Percentiles rank a stretch among this genome's conserved stretches.
Conservation (phyloP, 2,113 vertebrate species). For the Heliornis fulica region DNA sequence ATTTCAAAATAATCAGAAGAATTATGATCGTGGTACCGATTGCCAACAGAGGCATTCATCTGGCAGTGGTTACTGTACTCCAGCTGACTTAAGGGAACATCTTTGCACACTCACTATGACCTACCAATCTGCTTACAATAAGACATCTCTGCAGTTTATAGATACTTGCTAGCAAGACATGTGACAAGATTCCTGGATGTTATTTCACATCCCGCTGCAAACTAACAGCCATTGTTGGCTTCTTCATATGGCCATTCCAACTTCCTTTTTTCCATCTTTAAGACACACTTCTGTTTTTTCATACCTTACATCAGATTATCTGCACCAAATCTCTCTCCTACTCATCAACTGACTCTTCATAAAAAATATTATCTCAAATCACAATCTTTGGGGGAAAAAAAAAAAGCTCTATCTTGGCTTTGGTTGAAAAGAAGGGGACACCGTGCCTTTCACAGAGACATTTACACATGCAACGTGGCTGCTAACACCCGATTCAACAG, state of each 20-base stretch:
- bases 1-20: not conserved
- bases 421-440: not conserved
- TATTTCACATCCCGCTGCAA: not conserved
- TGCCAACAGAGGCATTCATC: not conserved
- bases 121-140: not conserved
- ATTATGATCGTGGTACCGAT: not conserved
- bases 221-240: not conserved
- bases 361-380: not conserved
- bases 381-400: not conserved
- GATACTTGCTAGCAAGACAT: not conserved
- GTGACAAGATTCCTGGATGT: not conserved
- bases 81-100: not conserved
- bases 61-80: not conserved
- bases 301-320: not conserved
- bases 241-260: not conserved
- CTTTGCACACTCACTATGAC: not conserved
- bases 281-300: not conserved
- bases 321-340: not conserved
- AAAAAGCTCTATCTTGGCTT: not conserved
- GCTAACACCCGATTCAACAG: not conserved
- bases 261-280: not conserved
- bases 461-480: not conserved
- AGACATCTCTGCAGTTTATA: not conserved
- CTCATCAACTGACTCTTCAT: not conserved
- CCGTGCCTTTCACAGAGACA: not conserved